Base-by-base conservation (phyloP, 2,113 vertebrate species). In the Crypturellus undulatus region DNA sequence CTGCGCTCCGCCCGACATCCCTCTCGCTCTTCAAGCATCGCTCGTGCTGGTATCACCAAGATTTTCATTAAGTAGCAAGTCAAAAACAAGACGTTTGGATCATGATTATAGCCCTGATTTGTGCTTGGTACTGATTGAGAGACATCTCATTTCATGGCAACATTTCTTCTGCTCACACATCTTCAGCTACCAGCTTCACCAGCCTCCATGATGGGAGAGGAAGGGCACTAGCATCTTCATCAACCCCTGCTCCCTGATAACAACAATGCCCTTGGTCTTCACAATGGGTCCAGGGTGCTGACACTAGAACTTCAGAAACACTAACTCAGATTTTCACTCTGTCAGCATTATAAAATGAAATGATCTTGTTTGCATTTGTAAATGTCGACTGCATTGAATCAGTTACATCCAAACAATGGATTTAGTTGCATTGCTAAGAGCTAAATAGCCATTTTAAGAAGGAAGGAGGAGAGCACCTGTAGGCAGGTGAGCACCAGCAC, bases 21-120 rank as follows among this genome's bases (percentile, higher is more conserved):
- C 49, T 69, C 49, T 85, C 63, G 22, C 89, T 79, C 94, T 65
- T 87, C 84, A 91, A 67, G 47, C 63, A 4, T 67, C 91, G 65
- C 69, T 76, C 84, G 72, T 30, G 36, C 0, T 0, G 84, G 69
- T 14, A 43, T 58, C 70, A 59, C 4, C 49, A 59, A 52, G 26
- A 73, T 45, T 62, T 82, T 67, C 81, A 79, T 21, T 40, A 59
- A 82, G 68, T 10, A 51, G 25, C 5, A 25, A 12, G 24, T 58
- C 63, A 32, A 36, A 22, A 60, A 47, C 43, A 43, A 43, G 67
- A 68, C 40, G 7, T 58, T 22, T 38, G 51, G 34, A 9, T 8
- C 56, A 30, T 65, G 84, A 45, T 4, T 21, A 26, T n/a, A 89
- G 49, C 7, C 78, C 24, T 76, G 65, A 40, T 40, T 62, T 70